Evolutionary conservation across 2,797 vertebrate species (phyloP).

Genomic region (Acomys russatus): DNA sequence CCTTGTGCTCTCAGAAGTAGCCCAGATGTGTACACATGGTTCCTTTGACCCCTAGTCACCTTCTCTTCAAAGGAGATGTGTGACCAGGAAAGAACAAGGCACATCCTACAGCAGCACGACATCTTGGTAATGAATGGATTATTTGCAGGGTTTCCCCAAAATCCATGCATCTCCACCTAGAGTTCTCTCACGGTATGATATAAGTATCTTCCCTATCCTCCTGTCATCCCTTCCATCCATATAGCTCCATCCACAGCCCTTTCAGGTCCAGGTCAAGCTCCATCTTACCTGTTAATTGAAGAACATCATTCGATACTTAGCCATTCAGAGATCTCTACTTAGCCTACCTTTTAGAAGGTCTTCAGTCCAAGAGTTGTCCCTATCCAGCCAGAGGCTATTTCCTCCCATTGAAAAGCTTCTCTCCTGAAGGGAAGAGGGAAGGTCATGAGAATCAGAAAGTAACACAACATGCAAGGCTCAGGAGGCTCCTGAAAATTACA

Average conservation of each 20-base stretch:
- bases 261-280: background rate
- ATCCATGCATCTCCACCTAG: fast-evolving
- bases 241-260: fast-evolving
- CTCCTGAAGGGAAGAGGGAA: background rate
- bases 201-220: fast-evolving
- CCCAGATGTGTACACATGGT: fast-evolving
- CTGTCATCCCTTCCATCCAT: fast-evolving
- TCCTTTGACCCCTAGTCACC: too few relatives aligned
- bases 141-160: background rate
- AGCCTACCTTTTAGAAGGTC: background rate
- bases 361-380: too few relatives aligned
- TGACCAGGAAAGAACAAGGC: background rate
- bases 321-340: background rate
- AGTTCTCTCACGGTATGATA: fast-evolving
- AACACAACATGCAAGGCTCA: background rate
- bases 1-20: background rate
- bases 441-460: background rate
- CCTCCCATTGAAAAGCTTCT: background rate
- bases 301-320: too few relatives aligned
- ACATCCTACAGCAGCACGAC: fast-evolving
- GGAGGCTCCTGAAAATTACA: background rate
- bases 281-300: background rate
- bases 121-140: background rate
- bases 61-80: background rate
- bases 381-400: background rate